Evolutionary conservation across 2,797 vertebrate species (phyloP).

Genomic region (Hydrophis major): DNA sequence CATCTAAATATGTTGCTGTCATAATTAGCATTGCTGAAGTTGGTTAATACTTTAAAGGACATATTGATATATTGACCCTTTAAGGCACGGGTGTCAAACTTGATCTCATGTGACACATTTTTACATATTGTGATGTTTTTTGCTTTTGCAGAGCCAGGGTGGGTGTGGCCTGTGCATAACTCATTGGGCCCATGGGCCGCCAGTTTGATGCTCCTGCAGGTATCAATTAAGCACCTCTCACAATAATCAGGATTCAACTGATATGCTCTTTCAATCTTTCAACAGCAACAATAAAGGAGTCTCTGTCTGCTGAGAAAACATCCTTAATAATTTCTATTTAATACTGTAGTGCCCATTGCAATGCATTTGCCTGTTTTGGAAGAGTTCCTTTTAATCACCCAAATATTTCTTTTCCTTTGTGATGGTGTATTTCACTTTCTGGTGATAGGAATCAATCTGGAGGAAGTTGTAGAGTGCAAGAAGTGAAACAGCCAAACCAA

Average conservation of each 20-base stretch:
- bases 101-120: too few species aligned
- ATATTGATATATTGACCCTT: neutral
- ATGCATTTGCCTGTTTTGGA: constrained; percentile 31
- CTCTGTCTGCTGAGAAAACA: constrained; percentile 37
- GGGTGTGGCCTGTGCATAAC: too few species aligned
- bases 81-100: too few species aligned
- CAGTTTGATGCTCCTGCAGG: neutral
- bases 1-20: neutral
- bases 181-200: too few species aligned
- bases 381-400: neutral
- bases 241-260: neutral
- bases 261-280: neutral
- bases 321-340: constrained; percentile 36
- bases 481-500: constrained; percentile 4
- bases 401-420: constrained; percentile 14
- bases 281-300: neutral
- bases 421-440: constrained; percentile 6
- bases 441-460: neutral
- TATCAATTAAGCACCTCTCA: constrained; percentile 1
- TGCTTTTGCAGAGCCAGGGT: too few species aligned
- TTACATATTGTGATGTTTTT: too few species aligned
- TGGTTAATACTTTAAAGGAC: neutral
- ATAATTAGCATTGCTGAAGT: neutral
- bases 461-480: neutral
- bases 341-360: neutral